Percentiles rank a stretch among this genome's conserved stretches.
Conservation (phyloP, 2,888 invertebrate species). For the Baronia brevicornis region DNA sequence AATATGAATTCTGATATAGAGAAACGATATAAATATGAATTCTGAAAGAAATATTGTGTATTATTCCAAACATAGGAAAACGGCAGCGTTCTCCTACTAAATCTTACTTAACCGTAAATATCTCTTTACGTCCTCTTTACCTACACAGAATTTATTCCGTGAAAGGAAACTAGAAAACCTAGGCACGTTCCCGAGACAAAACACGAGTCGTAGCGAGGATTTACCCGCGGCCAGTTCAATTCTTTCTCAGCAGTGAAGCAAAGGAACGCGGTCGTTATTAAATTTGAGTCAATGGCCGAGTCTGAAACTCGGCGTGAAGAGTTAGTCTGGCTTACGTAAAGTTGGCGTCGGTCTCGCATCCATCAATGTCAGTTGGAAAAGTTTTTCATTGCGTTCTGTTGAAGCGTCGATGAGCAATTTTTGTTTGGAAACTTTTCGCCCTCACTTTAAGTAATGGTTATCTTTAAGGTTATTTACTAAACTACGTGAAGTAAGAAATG, state of each 20-base stretch:
- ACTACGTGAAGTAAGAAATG: too few relatives aligned
- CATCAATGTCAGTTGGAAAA: slow-evolving; percentile 63
- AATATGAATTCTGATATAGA: too few relatives aligned
- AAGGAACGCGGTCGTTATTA: slow-evolving; percentile 11
- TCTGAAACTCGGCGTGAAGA: slow-evolving; percentile 12
- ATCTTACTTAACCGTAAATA: too few relatives aligned
- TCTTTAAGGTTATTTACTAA: slow-evolving; percentile 12
- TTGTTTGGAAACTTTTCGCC: slow-evolving; percentile 58
- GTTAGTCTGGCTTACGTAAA: slow-evolving; percentile 12
- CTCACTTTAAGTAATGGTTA: slow-evolving; percentile 13
- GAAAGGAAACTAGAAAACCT: slow-evolving; percentile 5
- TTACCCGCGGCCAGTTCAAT: slow-evolving; percentile 10
- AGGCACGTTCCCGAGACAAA: slow-evolving; percentile 8
- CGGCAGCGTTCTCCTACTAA: too few relatives aligned
- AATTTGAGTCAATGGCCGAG: slow-evolving; percentile 11
- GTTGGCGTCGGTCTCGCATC: slow-evolving; percentile 40
- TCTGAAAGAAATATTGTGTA: too few relatives aligned
- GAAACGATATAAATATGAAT: too few relatives aligned
- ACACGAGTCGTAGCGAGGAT: slow-evolving; percentile 9
- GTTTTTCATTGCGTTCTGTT: slow-evolving; percentile 60
- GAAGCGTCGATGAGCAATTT: slow-evolving; percentile 53
- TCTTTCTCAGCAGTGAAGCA: slow-evolving; percentile 3
- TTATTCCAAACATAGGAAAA: too few relatives aligned
- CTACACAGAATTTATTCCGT: slow-evolving; percentile 9
- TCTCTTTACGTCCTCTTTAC: neutral